Evolutionary conservation across 2,888 invertebrate genomes (phyloP).

Genomic region (Leptopilina drosophilae): DNA sequence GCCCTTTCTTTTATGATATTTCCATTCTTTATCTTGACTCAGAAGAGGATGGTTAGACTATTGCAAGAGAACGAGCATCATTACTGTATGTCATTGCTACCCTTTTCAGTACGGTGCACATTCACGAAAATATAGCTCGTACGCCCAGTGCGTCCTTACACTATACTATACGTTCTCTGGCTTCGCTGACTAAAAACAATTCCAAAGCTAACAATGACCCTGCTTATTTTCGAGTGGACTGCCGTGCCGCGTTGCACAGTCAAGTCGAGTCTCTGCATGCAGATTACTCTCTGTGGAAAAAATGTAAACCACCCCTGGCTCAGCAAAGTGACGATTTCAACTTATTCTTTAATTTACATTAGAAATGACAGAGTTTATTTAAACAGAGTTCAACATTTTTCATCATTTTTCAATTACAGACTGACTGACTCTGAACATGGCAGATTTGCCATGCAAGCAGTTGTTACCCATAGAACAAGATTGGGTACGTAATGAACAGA

Average conservation of each 20-base stretch:
- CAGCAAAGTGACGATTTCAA: too few relatives aligned
- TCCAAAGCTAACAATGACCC: conserved; percentile 45
- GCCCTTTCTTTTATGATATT: conserved; percentile 43
- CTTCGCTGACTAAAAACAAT: conserved; percentile 65
- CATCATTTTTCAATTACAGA: neutral
- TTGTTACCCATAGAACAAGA: conserved; percentile 49
- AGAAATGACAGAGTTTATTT: too few relatives aligned
- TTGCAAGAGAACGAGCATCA: conserved; percentile 46
- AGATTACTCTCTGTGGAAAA: neutral
- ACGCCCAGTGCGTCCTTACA: conserved; percentile 50
- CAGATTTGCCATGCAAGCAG: neutral
- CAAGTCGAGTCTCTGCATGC: neutral
- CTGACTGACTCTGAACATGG: neutral
- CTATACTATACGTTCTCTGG: conserved; percentile 54
- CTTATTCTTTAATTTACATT: neutral
- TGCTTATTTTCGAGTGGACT: conserved; percentile 39
- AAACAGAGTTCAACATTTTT: neutral
- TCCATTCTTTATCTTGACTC: conserved; percentile 44
- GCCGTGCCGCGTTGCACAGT: neutral
- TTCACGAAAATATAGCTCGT: conserved; percentile 52
- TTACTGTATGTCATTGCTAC: conserved; percentile 50
- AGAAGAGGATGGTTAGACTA: conserved; percentile 36
- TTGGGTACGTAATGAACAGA: conserved; percentile 37
- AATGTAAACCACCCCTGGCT: neutral
- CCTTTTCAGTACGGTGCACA: conserved; percentile 54